phyloP scores from a whole-genome alignment of 1,140 invertebrate species.

The Bombus breviceps region DNA sequence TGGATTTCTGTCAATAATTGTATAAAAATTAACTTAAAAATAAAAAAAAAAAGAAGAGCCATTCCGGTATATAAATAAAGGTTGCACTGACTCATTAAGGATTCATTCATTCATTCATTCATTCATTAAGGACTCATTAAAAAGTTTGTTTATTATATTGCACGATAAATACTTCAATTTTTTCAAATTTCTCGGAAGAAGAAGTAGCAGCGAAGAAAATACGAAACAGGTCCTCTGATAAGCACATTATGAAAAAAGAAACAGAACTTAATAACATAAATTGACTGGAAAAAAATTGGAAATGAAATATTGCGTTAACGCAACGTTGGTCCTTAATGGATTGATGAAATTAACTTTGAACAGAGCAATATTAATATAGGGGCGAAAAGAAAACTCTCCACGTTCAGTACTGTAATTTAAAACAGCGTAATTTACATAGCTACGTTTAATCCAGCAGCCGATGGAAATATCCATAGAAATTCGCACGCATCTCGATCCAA shows the following conservation, averaged over 20 bases:
- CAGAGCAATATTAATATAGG: not conserved
- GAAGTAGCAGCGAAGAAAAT: too few relatives aligned
- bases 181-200: not conserved
- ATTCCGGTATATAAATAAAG: not conserved
- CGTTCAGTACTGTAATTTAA: not conserved
- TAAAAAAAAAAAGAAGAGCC: not conserved
- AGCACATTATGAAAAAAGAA: not conserved
- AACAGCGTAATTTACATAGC: not conserved
- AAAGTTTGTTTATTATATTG: not conserved
- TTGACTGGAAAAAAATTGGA: not conserved
- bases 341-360: not conserved
- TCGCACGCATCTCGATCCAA: not conserved
- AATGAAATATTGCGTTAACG: not conserved
- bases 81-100: not conserved
- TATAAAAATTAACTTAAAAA: not conserved
- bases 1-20: not conserved
- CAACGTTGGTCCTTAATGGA: too few relatives aligned
- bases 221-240: not conserved
- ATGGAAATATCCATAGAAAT: slow-evolving; percentile 1
- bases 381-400: not conserved
- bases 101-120: too few relatives aligned
- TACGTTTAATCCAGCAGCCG: not conserved
- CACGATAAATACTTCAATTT: not conserved
- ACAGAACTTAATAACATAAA: not conserved
- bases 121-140: too few relatives aligned